Evolutionary conservation across 2,113 vertebrate genomes (phyloP), one percentile per base, ranked within the genome.

Genomic region (Dasyprocta punctata): DNA sequence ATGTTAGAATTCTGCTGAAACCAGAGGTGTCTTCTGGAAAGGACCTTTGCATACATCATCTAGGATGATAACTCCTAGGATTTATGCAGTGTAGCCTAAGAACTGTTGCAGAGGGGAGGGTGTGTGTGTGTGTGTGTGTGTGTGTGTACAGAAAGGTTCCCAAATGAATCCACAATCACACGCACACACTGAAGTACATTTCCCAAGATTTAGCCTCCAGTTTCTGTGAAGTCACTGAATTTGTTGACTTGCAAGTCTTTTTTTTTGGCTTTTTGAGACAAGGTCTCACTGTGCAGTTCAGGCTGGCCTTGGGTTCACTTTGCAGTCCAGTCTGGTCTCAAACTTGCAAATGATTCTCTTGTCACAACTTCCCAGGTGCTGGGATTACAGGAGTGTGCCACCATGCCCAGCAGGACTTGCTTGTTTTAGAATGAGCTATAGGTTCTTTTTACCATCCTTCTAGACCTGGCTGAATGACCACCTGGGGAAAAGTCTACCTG

Each of bases 21-120:
- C 89, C 84, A 6, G 4, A 14, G 75, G 88, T 65, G 86, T 61
- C 71, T 94, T 94, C 98, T 97, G 97, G 58, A 58, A 88, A 96
- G 54, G 65, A 28, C 33, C 52, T 94, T 87, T 89, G 61, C 38
- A 69, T 56, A 78, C 60, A 36, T 84, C 94, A 86, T 89, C 61
- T 56, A 0, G 69, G 54, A 87, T 77, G 17, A 22, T 63, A 17
- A 13, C 11, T 26, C 7, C 44, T 26, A 65, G 30, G 63, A 65
- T 20, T 75, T 30, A 63, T 1, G 16, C 9, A 16, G 16, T n/a
- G 28, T 5, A 26, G n/a, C 44, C 67, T 87, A 47, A 84, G 56
- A 87, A 87, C 22, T 47, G n/a, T 30, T 41, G 33, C 38, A 22
- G 10, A 3, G 3, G 54, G 17, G 58, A 86, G 28, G 9, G 38